phyloP scores from a whole-genome alignment of 2,113 vertebrate genomes.

The Urocolius indicus region DNA sequence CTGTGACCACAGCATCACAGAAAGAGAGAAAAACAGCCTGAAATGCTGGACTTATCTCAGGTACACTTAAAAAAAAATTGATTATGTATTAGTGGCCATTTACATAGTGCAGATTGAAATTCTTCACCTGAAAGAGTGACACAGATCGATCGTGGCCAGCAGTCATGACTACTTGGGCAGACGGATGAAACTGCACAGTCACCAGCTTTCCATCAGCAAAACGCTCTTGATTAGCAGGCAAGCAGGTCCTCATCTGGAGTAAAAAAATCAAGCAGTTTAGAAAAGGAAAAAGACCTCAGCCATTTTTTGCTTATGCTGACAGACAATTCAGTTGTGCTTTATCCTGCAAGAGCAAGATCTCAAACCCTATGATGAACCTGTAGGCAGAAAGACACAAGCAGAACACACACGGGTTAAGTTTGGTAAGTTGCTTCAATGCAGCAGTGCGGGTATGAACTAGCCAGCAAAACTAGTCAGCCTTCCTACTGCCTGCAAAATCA shows the following conservation, averaged over 20 bases:
- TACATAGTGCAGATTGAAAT: neutral
- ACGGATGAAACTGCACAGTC: constrained; percentile 91
- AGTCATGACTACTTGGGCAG: constrained; percentile 92
- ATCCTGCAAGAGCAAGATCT: neutral
- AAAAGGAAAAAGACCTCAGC: neutral
- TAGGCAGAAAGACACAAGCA: neutral
- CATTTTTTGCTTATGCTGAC: neutral
- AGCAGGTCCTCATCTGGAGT: constrained; percentile 86
- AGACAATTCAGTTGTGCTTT: neutral
- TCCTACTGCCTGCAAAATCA: neutral
- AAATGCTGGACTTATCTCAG: too few species aligned
- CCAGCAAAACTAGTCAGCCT: fast-evolving
- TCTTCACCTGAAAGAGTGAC: constrained; percentile 91
- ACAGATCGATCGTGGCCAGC: constrained; percentile 87
- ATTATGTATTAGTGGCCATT: neutral
- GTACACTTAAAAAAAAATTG: too few species aligned
- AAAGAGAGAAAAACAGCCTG: too few species aligned
- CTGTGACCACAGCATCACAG: neutral
- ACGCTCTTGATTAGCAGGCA: constrained; percentile 84
- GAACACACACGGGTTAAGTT: neutral
- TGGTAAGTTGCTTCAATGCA: neutral
- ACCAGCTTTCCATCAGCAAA: constrained; percentile 77
- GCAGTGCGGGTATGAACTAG: neutral
- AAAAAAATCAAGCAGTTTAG: neutral
- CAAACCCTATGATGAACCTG: neutral